phyloP scores from a whole-genome alignment of 2,888 invertebrate species.

The Oscheius myriophilus region DNA sequence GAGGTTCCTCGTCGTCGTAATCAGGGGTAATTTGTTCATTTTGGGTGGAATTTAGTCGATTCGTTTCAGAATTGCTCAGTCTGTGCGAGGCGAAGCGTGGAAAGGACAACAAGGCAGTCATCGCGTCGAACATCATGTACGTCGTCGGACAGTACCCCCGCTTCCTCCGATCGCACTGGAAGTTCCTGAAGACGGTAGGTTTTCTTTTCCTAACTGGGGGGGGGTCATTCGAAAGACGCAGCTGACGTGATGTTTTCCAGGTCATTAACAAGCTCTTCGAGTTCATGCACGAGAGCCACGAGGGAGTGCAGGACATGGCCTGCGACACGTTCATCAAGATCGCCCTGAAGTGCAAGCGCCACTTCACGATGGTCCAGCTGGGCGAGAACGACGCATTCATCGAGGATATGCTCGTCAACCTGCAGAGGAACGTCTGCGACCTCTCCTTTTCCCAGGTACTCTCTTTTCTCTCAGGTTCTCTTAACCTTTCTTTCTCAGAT shows the following conservation, averaged over 20 bases:
- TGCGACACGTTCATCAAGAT: constrained; percentile 99
- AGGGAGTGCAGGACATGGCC: constrained; percentile 97
- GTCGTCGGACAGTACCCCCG: constrained; percentile 99
- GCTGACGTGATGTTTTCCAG: constrained; percentile 26
- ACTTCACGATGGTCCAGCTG: constrained; percentile 90
- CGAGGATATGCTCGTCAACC: constrained; percentile 94
- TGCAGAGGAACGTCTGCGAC: constrained; percentile 98
- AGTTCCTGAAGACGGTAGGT: constrained; percentile 94
- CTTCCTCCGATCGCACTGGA: constrained; percentile 98
- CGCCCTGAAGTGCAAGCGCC: constrained; percentile 93
- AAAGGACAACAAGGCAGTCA: constrained; percentile 99
- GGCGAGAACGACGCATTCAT: constrained; percentile 97
- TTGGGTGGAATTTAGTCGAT: not conserved
- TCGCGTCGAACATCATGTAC: constrained; percentile 99
- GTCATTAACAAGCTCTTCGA: constrained; percentile 96
- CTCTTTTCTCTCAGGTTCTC: not conserved
- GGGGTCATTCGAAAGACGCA: too few relatives aligned
- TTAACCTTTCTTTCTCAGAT: constrained; percentile 71
- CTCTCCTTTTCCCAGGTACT: constrained; percentile 89
- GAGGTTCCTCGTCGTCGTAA: constrained; percentile 96
- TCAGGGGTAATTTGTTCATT: constrained; percentile 76
- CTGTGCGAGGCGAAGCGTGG: constrained; percentile 97
- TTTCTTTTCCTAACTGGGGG: too few relatives aligned
- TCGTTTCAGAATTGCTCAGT: constrained; percentile 83
- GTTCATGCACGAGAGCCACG: constrained; percentile 99